Evolutionary conservation across 2,113 vertebrate species (phyloP).

Genomic region (Gnathonemus longibarbis): DNA sequence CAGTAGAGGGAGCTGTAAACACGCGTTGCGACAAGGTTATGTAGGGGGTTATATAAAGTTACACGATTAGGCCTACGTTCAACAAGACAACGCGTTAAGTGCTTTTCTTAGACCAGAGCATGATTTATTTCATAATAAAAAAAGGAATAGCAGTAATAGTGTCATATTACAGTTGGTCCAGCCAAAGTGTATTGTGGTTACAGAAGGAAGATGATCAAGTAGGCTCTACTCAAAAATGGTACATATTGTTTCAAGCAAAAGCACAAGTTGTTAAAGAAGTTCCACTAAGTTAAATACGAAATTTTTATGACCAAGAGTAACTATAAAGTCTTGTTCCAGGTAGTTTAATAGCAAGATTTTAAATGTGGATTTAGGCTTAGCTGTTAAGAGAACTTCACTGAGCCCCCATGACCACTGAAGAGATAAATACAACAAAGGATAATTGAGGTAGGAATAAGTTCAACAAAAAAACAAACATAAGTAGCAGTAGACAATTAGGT

Average conservation of each 20-base stretch:
- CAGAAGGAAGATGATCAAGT: background rate
- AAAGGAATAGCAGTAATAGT: background rate
- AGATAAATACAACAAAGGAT: background rate
- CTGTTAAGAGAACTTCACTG: background rate
- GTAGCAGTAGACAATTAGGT: background rate
- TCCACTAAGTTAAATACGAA: background rate
- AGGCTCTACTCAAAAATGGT: background rate
- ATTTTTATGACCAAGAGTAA: background rate
- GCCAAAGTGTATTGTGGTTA: background rate
- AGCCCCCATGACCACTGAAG: background rate
- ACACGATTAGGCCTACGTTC: background rate
- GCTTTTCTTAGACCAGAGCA: background rate
- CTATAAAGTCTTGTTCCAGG: background rate
- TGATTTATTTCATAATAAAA: background rate
- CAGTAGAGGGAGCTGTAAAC: conserved; percentile 12
- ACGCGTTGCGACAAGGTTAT: background rate
- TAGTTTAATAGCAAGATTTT: background rate
- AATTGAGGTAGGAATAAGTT: background rate
- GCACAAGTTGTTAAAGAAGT: background rate
- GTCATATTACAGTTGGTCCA: background rate
- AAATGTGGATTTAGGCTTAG: background rate
- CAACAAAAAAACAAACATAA: background rate
- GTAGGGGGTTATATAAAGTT: background rate
- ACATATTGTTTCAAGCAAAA: background rate
- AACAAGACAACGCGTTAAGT: background rate